Conservation (phyloP, 2,797 vertebrate species). For the Discoglossus pictus region DNA sequence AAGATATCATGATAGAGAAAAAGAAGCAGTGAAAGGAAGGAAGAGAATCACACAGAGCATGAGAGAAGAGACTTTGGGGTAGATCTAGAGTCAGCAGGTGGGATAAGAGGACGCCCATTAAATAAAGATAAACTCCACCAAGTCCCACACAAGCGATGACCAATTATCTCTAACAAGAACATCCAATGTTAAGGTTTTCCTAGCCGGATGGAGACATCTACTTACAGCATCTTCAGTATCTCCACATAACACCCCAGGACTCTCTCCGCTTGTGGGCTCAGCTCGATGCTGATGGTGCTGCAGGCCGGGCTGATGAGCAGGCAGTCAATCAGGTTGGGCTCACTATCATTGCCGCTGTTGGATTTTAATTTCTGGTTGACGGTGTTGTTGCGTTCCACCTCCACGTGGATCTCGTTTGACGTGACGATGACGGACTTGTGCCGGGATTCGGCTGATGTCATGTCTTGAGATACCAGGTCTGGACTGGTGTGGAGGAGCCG, state of each 20-base stretch:
- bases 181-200: no score
- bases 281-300: conserved; percentile 94
- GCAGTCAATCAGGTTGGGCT: conserved; percentile 98
- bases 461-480: conserved; percentile 77
- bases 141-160: no score
- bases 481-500: conserved; percentile 88
- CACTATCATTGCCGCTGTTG: conserved; percentile 83
- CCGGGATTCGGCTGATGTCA: conserved; percentile 70
- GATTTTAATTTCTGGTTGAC: conserved; percentile 84
- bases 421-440: conserved; percentile 84
- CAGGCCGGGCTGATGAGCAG: conserved; percentile 95
- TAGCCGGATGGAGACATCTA: conserved; percentile 54
- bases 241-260: conserved; percentile 97
- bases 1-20: no score
- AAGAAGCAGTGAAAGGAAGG: no score
- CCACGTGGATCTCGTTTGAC: conserved; percentile 94
- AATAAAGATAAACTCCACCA: no score
- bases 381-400: conserved; percentile 91
- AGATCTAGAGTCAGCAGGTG: no score
- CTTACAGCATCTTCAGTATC: conserved; percentile 99
- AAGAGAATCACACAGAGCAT: no score
- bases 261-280: conserved; percentile 91
- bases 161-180: no score
- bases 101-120: no score
- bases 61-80: no score